These are phyloP conservation scores for Plumapathes pennacea DNA, from an alignment of 92 coral and sea anemone genomes.

Conservation along the genomic window DNA sequence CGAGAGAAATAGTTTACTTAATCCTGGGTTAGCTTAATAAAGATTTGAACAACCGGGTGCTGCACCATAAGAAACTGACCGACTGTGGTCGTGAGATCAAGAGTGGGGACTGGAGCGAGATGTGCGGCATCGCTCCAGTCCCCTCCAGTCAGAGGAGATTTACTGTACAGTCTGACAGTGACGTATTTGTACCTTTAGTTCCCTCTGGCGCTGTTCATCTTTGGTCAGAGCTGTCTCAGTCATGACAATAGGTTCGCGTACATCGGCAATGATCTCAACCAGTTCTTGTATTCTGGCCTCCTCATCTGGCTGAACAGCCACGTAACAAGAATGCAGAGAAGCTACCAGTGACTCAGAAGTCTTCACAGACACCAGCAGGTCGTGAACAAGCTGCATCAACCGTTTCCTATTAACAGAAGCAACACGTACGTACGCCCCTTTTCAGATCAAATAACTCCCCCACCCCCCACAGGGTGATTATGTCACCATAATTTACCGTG, in stretches of 20 bases:
- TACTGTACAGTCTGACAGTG: too few species aligned
- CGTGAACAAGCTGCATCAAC: slow-evolving; percentile 75
- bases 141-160: too few species aligned
- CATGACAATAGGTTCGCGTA: slow-evolving; percentile 81
- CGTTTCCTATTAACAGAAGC: slow-evolving; percentile 79
- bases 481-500: too few species aligned
- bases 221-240: slow-evolving; percentile 76
- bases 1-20: too few species aligned
- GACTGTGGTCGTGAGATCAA: not conserved
- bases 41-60: too few species aligned
- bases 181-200: slow-evolving; percentile 90
- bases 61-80: too few species aligned
- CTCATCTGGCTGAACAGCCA: slow-evolving; percentile 78
- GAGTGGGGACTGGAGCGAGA: not conserved
- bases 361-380: slow-evolving; percentile 67
- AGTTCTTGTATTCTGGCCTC: slow-evolving; percentile 76
- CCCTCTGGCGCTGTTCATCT: slow-evolving; percentile 75
- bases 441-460: too few species aligned
- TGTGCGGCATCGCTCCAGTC: too few species aligned
- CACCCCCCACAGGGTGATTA: too few species aligned
- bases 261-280: slow-evolving; percentile 93
- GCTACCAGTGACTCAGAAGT: slow-evolving; percentile 68
- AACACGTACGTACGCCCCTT: too few species aligned
- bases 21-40: too few species aligned
- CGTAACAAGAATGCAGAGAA: slow-evolving; percentile 69